These are phyloP conservation scores for Sebastes nivosus DNA, from an alignment of 2,797 vertebrate species.

Conservation along the genomic window DNA sequence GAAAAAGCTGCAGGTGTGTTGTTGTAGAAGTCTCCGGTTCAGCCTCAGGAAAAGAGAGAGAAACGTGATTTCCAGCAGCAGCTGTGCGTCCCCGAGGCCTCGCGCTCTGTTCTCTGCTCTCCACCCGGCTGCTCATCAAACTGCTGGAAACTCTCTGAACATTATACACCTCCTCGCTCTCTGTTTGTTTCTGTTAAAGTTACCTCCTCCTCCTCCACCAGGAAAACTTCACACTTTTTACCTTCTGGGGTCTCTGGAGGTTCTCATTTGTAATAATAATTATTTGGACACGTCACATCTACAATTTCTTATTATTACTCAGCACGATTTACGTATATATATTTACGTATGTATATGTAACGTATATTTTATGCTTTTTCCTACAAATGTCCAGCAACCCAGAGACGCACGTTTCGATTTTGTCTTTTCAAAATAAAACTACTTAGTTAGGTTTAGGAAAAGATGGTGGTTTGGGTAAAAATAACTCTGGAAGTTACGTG, in stretches of 20 bases:
- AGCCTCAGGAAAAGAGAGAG: no score
- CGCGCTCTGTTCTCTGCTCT: neutral
- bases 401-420: no score
- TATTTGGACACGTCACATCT: neutral
- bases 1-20: no score
- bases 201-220: neutral
- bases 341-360: no score
- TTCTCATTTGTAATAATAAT: neutral
- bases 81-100: conserved; percentile 12
- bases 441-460: no score
- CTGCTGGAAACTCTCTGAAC: neutral
- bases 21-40: no score
- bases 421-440: no score
- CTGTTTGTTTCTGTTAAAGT: conserved; percentile 18
- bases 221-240: neutral
- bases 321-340: no score
- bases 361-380: no score
- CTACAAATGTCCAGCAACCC: no score
- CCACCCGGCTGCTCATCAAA: neutral
- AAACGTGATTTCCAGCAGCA: neutral
- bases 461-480: no score
- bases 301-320: neutral
- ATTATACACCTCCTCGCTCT: neutral
- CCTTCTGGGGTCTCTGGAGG: neutral
- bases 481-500: no score